Conservation (phyloP, 2,113 vertebrate genomes). For the Collichthys lucidus region DNA sequence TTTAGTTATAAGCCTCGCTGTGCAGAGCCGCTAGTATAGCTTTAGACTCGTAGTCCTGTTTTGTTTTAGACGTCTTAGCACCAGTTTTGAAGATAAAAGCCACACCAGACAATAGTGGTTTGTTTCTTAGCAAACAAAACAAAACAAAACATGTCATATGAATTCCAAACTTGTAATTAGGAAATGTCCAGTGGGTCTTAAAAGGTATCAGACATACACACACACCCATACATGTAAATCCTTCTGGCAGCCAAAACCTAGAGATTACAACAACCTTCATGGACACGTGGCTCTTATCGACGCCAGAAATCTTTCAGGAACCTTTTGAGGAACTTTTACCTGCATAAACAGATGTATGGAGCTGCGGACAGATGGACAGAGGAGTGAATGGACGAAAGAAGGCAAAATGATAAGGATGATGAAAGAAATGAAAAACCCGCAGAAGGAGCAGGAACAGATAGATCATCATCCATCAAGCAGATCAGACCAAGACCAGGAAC, state of each 20-base stretch:
- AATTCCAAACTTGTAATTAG: background rate
- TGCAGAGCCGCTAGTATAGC: background rate
- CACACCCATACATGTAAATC: background rate
- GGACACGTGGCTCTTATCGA: slow-evolving; percentile 36
- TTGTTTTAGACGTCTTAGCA: background rate
- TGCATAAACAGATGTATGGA: slow-evolving; percentile 59
- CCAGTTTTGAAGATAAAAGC: background rate
- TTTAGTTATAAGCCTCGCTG: background rate
- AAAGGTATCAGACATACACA: slow-evolving; percentile 23
- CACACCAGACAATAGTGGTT: background rate
- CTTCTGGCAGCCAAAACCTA: background rate
- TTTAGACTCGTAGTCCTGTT: background rate
- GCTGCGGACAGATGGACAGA: slow-evolving; percentile 37
- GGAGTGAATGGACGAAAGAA: slow-evolving; percentile 46
- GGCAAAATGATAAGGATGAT: slow-evolving; percentile 33
- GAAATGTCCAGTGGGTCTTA: background rate
- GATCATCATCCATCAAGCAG: slow-evolving; percentile 69
- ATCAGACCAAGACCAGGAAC: slow-evolving; percentile 44
- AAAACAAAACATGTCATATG: background rate
- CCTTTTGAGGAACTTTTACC: slow-evolving; percentile 28
- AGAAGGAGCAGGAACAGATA: slow-evolving; percentile 31
- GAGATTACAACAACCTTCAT: background rate
- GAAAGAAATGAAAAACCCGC: slow-evolving; percentile 56
- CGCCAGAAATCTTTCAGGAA: slow-evolving; percentile 18
- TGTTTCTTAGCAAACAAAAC: background rate